Conservation (phyloP, 2,797 vertebrate species). For the Halcyon badia region DNA sequence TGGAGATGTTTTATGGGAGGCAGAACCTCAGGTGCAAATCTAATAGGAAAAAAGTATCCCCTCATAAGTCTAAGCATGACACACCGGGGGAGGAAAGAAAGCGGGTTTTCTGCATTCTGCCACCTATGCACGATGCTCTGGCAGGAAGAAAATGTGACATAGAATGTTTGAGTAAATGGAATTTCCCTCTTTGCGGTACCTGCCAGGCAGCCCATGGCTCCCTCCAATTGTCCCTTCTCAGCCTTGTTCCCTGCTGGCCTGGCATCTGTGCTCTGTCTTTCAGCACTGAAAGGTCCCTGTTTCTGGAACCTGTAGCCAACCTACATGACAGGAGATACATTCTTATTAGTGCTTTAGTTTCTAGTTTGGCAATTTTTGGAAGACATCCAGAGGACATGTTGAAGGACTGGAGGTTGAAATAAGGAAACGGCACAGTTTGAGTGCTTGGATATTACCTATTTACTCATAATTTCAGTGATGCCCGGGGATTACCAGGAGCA, state of each 20-base stretch:
- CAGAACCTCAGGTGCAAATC: not conserved
- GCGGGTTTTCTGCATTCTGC: not conserved
- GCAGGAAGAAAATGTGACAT: conserved; percentile 45
- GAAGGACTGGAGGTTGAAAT: not conserved
- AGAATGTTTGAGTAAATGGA: conserved; percentile 8
- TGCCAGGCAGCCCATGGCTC: conserved; percentile 29
- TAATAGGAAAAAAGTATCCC: not conserved
- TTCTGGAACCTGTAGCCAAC: conserved; percentile 23
- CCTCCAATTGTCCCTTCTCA: conserved; percentile 43
- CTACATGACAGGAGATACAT: conserved; percentile 21
- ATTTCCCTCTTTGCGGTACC: not conserved
- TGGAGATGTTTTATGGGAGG: not conserved
- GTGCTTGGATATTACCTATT: not conserved
- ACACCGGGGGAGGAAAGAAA: not conserved
- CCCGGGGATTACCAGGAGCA: not conserved
- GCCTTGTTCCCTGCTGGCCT: not conserved
- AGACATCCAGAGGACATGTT: not conserved
- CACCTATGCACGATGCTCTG: not conserved
- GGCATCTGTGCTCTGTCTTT: conserved; percentile 45
- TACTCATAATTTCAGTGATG: not conserved
- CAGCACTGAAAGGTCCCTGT: not conserved
- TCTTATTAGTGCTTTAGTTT: conserved; percentile 34
- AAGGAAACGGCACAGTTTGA: not conserved
- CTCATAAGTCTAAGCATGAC: not conserved
- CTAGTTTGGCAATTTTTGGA: conserved; percentile 10